Conservation (phyloP, 2,797 vertebrate genomes). For the Champsocephalus esox region DNA sequence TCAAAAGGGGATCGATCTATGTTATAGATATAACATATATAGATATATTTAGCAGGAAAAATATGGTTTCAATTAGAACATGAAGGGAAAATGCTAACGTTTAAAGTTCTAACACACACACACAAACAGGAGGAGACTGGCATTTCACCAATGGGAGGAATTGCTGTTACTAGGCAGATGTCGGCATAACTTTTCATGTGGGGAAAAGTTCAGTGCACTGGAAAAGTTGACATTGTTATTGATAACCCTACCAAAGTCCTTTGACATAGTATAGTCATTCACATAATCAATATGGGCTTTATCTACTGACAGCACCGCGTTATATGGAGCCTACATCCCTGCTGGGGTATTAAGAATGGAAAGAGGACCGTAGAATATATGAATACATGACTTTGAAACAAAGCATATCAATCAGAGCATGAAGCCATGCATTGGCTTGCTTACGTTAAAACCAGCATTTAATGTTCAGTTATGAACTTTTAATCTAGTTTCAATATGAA, state of each 20-base stretch:
- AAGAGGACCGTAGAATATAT: not conserved
- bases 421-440: not conserved
- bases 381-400: not conserved
- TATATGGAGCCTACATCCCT: not conserved
- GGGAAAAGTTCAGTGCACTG: conserved; percentile 67
- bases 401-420: no score
- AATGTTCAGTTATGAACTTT: conserved; percentile 65
- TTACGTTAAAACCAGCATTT: conserved; percentile 13
- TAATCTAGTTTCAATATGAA: conserved; percentile 84
- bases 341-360: not conserved
- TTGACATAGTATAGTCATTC: not conserved
- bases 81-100: conserved; percentile 11
- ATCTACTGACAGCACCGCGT: not conserved
- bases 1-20: not conserved
- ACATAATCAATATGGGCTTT: not conserved
- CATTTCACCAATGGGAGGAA: conserved; percentile 88
- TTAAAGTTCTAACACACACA: conserved; percentile 19
- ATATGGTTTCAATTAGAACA: no score
- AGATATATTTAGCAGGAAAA: no score
- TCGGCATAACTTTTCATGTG: conserved; percentile 76
- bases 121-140: conserved; percentile 84
- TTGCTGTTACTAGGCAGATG: conserved; percentile 95
- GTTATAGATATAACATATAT: no score
- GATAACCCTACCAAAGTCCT: conserved; percentile 48
- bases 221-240: conserved; percentile 52